These are phyloP conservation scores for Tiphia femorata DNA, from an alignment of 2,888 invertebrate species.

Conservation along the genomic window DNA sequence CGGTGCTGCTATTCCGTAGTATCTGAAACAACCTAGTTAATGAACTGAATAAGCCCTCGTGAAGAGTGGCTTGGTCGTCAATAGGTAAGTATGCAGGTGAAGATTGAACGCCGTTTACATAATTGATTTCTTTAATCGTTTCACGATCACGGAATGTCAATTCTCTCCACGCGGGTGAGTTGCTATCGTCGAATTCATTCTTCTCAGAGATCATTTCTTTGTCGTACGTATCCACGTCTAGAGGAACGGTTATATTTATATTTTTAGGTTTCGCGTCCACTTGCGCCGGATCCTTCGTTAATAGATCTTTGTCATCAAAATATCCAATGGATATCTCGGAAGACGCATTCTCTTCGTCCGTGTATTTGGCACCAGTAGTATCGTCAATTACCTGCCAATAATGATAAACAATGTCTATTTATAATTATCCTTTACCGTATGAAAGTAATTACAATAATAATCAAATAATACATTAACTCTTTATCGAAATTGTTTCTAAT, in stretches of 20 bases:
- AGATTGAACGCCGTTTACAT: background rate
- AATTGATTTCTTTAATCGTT: background rate
- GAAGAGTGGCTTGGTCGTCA: constrained; percentile 37
- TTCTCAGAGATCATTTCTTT: constrained; percentile 11
- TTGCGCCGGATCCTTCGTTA: no score
- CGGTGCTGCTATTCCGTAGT: constrained; percentile 38
- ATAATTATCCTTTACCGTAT: no score
- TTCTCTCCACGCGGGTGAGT: background rate
- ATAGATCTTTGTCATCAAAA: background rate
- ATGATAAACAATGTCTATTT: no score
- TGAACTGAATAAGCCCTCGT: constrained; percentile 39
- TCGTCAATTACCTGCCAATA: no score
- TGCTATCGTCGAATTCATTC: constrained; percentile 11
- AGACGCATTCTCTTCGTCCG: no score
- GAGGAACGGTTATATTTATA: no score
- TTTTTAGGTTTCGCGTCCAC: no score
- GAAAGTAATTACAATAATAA: no score
- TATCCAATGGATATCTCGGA: no score
- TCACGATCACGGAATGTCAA: background rate
- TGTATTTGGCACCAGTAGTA: no score
- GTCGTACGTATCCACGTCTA: constrained; percentile 14
- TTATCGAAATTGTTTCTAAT: no score
- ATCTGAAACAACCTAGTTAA: constrained; percentile 43
- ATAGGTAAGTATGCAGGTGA: constrained; percentile 33
- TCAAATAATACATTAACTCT: no score